Base-by-base conservation (phyloP, 2,888 invertebrate species). In the Eupithecia tripunctaria region DNA sequence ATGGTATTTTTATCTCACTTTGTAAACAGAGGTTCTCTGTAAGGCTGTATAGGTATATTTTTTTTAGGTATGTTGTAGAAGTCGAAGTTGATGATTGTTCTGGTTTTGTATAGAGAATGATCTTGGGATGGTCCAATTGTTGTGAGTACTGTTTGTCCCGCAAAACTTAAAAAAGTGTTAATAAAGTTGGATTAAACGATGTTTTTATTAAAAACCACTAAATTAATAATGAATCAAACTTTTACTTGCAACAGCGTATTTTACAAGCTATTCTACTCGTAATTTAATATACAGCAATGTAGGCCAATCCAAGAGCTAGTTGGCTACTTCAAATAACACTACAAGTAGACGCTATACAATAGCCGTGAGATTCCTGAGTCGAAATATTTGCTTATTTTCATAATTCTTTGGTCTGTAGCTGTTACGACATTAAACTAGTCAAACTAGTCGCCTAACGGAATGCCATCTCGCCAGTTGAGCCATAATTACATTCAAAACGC, bases 401-500 rank as follows among this genome's bases (percentile, higher is more conserved):
- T 75, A 71, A 74, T 74, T 71, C 68, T 76, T 79, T 76, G 67
- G 76, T 76, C 71, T 72, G 74, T 76, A 60, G 73, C 72, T 47
- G 67, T 71, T 75, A 76, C 78, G 75, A 73, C 73, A 78, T 67
- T 41, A 25, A 68, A 32, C 77, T 72, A 70, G 76, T 74, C 67
- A 65, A 62, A 70, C 76, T 51, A 69, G 68, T 72, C 66, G 72
- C 67, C 76, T 79, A 78, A 79, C 78, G 79, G 79, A 77, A 75
- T 75, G 74, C 71, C 71, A 72, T 69, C 74, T 38, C 63, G 72
- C 75, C 70, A 70, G 75, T 72, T 56, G 67, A 70, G 64, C 67
- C 71, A 72, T 71, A 73, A 76, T 73, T 62, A 76, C 73, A 72
- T 73, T 72, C 71, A 59, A 67, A 70, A 69, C 64, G 71, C 62